Percentiles rank a stretch among this genome's conserved stretches.
Conservation (phyloP, 2,113 vertebrate genomes). For the Pristiophorus japonicus region DNA sequence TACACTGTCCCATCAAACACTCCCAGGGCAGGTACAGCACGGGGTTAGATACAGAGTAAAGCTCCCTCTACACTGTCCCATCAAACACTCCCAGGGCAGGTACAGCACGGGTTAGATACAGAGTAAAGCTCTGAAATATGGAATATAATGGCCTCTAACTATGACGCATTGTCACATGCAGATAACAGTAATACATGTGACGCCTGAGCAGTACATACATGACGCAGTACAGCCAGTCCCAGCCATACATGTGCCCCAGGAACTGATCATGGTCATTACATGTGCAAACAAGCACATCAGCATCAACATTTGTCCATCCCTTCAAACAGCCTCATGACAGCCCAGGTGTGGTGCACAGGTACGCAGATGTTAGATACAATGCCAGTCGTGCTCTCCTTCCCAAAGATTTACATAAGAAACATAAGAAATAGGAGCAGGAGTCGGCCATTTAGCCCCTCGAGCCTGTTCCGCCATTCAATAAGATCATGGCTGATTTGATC, state of each 20-base stretch:
- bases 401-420: too few species aligned
- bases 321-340: background rate
- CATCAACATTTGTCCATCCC: background rate
- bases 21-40: too few species aligned
- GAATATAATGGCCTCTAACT: background rate
- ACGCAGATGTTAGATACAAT: background rate
- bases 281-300: background rate
- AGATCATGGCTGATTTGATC: too few species aligned
- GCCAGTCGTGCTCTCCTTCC: background rate
- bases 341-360: background rate
- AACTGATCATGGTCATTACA: background rate
- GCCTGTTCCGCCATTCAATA: too few species aligned
- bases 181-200: background rate
- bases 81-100: too few species aligned
- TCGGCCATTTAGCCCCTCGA: too few species aligned
- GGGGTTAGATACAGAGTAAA: too few species aligned
- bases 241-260: background rate
- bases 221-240: background rate
- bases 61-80: too few species aligned
- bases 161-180: background rate
- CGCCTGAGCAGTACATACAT: background rate
- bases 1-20: too few species aligned
- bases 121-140: too few species aligned
- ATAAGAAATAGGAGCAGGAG: too few species aligned
- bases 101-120: too few species aligned